phyloP scores from a whole-genome alignment of 2,888 invertebrate genomes.

The Thymelicus lineola region DNA sequence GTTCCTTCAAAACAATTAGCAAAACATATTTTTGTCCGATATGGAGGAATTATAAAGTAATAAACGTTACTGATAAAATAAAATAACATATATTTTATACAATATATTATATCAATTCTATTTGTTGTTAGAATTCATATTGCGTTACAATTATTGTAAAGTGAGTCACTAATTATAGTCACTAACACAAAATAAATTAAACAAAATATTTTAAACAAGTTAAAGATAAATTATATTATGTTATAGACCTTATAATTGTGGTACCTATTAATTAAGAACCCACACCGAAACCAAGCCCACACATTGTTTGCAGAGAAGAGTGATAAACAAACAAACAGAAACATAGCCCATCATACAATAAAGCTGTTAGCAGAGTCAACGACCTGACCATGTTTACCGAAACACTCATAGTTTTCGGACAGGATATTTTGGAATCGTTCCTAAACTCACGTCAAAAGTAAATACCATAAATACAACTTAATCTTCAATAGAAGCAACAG shows the following conservation, averaged over 20 bases:
- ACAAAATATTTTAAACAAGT: no score
- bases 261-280: background rate
- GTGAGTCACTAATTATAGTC: background rate
- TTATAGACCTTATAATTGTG: no score
- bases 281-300: conserved; percentile 16
- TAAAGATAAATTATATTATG: no score
- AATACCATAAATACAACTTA: no score
- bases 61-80: background rate
- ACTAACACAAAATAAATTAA: background rate
- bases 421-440: background rate
- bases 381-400: conserved; percentile 67
- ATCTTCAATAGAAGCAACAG: no score
- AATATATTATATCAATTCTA: no score
- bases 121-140: conserved; percentile 7
- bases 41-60: background rate
- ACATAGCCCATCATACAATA: conserved; percentile 6
- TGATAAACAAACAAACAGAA: conserved; percentile 25
- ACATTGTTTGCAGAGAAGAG: conserved; percentile 23
- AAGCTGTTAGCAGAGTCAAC: conserved; percentile 60
- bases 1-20: conserved; percentile 12
- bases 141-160: background rate
- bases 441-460: background rate
- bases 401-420: conserved; percentile 11
- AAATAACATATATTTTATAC: background rate
- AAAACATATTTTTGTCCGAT: background rate